These are phyloP conservation scores for Cynodonichthys magdalenae DNA, from an alignment of 2,797 vertebrate species.

Conservation along the genomic window DNA sequence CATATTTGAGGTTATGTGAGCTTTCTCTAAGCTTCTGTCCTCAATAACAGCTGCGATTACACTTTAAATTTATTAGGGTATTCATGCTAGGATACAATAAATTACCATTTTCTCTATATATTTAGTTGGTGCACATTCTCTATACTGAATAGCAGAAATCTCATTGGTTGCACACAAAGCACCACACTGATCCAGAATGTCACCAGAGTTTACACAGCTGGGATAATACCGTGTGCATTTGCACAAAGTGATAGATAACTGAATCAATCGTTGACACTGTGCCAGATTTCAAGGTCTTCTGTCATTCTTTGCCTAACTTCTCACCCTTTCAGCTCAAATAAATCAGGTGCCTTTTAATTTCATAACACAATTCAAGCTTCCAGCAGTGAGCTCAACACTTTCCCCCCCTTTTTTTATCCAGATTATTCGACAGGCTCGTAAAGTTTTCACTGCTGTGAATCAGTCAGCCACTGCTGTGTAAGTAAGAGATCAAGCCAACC, in stretches of 20 bases:
- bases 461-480: slow-evolving; percentile 27
- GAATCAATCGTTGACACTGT: slow-evolving; percentile 37
- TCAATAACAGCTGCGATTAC: too few species aligned
- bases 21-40: too few species aligned
- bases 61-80: too few species aligned
- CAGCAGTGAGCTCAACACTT: slow-evolving; percentile 21
- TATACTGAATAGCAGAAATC: neutral
- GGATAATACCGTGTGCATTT: slow-evolving; percentile 33
- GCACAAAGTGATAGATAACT: slow-evolving; percentile 38
- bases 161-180: slow-evolving; percentile 8
- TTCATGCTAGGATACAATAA: too few species aligned
- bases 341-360: slow-evolving; percentile 25
- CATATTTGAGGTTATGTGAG: too few species aligned
- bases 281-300: slow-evolving; percentile 31
- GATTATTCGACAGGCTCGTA: slow-evolving; percentile 45
- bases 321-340: slow-evolving; percentile 9
- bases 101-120: too few species aligned
- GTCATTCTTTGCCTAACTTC: slow-evolving; percentile 15
- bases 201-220: slow-evolving; percentile 51
- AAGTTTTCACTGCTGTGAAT: slow-evolving; percentile 24
- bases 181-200: slow-evolving; percentile 24
- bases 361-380: slow-evolving; percentile 18
- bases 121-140: neutral
- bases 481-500: slow-evolving; percentile 39
- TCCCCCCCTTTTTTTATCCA: slow-evolving; percentile 10